These are phyloP conservation scores for Agrotis clavis DNA, from an alignment of 2,888 invertebrate species.

Conservation along the genomic window DNA sequence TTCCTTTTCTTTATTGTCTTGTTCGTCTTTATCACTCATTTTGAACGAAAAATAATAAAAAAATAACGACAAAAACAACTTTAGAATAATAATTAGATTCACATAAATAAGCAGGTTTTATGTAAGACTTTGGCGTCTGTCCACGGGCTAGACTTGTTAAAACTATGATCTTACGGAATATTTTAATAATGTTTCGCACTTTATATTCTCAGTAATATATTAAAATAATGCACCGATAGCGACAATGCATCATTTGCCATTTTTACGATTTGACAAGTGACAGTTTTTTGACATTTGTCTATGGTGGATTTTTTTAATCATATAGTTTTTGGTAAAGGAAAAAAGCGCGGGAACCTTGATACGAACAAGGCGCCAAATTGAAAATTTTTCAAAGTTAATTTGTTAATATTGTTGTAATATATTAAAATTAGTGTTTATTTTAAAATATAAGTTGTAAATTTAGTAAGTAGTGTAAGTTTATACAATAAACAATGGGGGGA, in stretches of 20 bases:
- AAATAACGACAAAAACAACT: slow-evolving; percentile 7
- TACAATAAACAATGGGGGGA: no score
- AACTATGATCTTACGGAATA: not conserved
- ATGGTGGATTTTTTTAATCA: no score
- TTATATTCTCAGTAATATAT: not conserved
- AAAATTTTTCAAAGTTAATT: no score
- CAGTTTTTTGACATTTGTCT: slow-evolving; percentile 15
- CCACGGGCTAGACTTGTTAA: not conserved
- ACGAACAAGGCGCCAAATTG: no score
- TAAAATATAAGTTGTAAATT: no score
- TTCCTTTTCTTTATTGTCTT: slow-evolving; percentile 28
- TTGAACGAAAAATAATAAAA: slow-evolving; percentile 2
- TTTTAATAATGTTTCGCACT: not conserved
- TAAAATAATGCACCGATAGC: slow-evolving; percentile 34
- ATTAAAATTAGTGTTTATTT: no score
- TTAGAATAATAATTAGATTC: not conserved
- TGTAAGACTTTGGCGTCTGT: not conserved
- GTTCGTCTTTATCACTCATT: slow-evolving; percentile 51
- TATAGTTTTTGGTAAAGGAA: no score
- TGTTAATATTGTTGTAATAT: no score
- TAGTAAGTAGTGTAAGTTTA: no score
- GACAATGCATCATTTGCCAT: slow-evolving; percentile 44
- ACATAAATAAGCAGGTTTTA: not conserved
- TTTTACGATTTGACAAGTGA: slow-evolving; percentile 31
- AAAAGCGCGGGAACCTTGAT: no score